A percentile compares a stretch with the other conserved stretches of the same genome.
Conservation (phyloP, 2,113 vertebrate species). For the Nannospalax galili region DNA sequence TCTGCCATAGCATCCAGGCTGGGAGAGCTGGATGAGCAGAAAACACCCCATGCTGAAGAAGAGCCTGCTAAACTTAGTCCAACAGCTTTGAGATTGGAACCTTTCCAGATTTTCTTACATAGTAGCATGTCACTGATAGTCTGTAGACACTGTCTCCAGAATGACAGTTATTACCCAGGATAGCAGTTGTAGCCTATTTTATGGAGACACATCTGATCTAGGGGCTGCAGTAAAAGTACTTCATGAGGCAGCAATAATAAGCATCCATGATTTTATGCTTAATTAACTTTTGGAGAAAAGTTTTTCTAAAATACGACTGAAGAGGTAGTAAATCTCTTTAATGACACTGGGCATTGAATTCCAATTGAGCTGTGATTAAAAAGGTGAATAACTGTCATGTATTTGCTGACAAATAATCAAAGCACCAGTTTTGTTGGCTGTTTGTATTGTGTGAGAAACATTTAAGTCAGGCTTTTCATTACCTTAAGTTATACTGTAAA, state of each 20-base stretch:
- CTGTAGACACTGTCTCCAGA: slow-evolving; percentile 22
- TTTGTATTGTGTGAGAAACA: neutral
- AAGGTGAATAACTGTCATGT: neutral
- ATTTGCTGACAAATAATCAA: neutral
- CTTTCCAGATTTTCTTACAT: slow-evolving; percentile 55
- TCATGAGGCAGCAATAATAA: neutral
- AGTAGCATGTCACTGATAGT: slow-evolving; percentile 52
- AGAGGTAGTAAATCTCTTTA: neutral
- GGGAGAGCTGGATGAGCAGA: slow-evolving; percentile 42
- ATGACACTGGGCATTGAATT: neutral
- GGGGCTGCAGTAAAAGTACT: neutral
- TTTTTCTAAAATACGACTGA: slow-evolving; percentile 16
- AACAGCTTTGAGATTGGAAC: neutral
- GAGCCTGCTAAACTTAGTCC: slow-evolving; percentile 60
- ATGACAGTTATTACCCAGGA: slow-evolving; percentile 19
- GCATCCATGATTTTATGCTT: neutral
- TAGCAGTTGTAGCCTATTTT: neutral
- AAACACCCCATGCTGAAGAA: slow-evolving; percentile 55
- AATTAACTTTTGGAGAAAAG: slow-evolving; percentile 32
- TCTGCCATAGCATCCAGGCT: slow-evolving; percentile 37
- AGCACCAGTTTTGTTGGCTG: neutral
- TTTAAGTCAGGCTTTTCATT: neutral
- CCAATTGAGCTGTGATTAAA: neutral
- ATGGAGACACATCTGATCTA: neutral
- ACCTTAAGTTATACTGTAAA: neutral